Percentiles rank a stretch among this genome's conserved stretches.
These are phyloP conservation scores for Choristoneura fumiferana DNA, from an alignment of 1,140 invertebrate genomes.

Conservation along the genomic window DNA sequence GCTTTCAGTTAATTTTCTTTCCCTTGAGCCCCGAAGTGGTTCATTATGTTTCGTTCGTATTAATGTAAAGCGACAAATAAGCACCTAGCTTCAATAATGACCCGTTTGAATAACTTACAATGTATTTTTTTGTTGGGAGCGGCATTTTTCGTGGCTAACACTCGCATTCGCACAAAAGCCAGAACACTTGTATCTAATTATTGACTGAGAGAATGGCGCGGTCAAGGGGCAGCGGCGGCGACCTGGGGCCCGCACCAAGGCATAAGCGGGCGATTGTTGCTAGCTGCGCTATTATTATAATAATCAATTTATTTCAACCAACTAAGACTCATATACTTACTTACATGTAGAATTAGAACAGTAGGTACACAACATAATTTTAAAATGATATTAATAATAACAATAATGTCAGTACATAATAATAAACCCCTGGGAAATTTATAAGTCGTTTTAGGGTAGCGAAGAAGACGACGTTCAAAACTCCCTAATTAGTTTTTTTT, in stretches of 20 bases:
- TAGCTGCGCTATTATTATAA: no score
- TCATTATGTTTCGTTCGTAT: not conserved
- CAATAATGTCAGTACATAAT: no score
- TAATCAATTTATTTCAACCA: no score
- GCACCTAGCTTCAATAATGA: slow-evolving; percentile 3
- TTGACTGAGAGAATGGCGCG: slow-evolving; percentile 1
- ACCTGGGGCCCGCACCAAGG: not conserved
- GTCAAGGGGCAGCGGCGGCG: not conserved
- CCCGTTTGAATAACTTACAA: not conserved
- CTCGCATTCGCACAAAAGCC: slow-evolving; percentile 1
- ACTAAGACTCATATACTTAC: no score
- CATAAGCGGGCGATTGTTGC: not conserved
- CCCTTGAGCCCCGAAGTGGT: not conserved
- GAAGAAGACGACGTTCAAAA: no score
- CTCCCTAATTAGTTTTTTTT: no score
- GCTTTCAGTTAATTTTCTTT: no score
- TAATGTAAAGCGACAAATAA: not conserved
- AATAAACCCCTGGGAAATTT: no score
- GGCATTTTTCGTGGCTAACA: slow-evolving; percentile 10
- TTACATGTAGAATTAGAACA: no score
- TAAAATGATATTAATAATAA: no score
- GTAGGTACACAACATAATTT: no score
- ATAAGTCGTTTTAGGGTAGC: no score
- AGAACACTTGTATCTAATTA: slow-evolving; percentile 18
- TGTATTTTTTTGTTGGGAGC: not conserved